phyloP scores from a whole-genome alignment of 2,888 invertebrate species.

The Drosophila pseudotakahashii region DNA sequence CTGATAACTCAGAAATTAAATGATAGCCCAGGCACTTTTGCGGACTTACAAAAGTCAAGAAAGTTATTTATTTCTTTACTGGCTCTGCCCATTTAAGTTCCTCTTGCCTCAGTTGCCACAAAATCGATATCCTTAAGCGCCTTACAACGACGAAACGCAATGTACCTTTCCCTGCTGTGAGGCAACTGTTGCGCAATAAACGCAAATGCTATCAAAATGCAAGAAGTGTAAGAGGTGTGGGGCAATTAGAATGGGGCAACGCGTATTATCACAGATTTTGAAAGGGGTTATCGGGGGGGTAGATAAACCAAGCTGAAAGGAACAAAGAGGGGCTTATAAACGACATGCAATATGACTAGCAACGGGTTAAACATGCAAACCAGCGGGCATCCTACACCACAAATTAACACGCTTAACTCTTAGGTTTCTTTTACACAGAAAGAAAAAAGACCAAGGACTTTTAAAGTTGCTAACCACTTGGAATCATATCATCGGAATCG shows the following conservation, averaged over 20 bases:
- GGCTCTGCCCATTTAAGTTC: not conserved
- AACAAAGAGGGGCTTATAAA: conserved; percentile 22
- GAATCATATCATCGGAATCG: too few relatives aligned
- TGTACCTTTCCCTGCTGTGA: not conserved
- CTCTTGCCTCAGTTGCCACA: not conserved
- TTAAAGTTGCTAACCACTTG: too few relatives aligned
- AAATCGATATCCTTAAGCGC: conserved; percentile 24
- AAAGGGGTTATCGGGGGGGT: conserved; percentile 14
- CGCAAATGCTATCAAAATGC: conserved; percentile 21
- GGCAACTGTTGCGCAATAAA: conserved; percentile 48
- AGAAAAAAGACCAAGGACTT: not conserved
- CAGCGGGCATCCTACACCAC: conserved; percentile 69
- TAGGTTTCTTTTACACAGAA: conserved; percentile 26
- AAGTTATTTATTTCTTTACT: conserved; percentile 9
- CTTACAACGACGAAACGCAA: conserved; percentile 18
- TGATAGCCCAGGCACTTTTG: conserved; percentile 4
- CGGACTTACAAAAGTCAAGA: conserved; percentile 6
- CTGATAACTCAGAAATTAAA: conserved; percentile 1
- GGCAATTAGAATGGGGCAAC: conserved; percentile 18
- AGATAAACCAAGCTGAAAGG: conserved; percentile 32
- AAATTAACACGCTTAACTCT: conserved; percentile 34
- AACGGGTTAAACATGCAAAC: conserved; percentile 64
- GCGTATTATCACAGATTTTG: conserved; percentile 16
- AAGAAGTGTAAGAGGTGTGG: conserved; percentile 16
- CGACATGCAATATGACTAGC: conserved; percentile 40